Base-by-base conservation (phyloP, 2,113 vertebrate species). In the Orthonyx spaldingii region DNA sequence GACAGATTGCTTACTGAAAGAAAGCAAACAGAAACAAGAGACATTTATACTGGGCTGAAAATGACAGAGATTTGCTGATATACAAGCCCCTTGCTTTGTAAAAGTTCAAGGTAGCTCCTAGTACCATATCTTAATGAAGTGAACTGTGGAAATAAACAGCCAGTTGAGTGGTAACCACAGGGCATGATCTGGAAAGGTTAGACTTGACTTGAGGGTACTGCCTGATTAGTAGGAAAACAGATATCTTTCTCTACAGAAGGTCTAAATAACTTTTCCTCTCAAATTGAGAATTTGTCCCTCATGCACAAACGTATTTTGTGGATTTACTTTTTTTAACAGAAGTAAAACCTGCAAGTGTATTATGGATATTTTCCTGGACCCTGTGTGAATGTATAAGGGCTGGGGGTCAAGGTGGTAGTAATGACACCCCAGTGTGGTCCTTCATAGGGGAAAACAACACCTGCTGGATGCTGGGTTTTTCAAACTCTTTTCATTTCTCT, bases 181-280 rank as follows among this genome's bases (percentile, higher is more conserved):
- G 95, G 64, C 86, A 81, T 69, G 72, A 37, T 92, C 50, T 84
- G 72, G 44, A 94, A 90, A 96, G 88, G 94, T 93, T 84, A 93
- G 60, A 81, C 68, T 84, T 96, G 88, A 71, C 93, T 94, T 66
- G 65, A 94, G 93, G 93, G 75, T 96, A 87, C 28, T 78, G n/a
- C 9, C 28, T 93, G 83, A 86, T 94, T 84, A 95, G 78, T 46
- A 87, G 56, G n/a, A 76, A 95, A 81, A 64, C 13, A 63, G 37
- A 80, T 89, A 78, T n/a, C 16, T 74, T 77, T 80, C 30, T 76
- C 21, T 53, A 70, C 30, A 59, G 55, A 90, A 61, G 7, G 23
- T 81, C 63, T 80, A 74, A 88, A 84, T 80, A 83, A 70, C 15
- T 66, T 80, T 76, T 90, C 5, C 35, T 22, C 37, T 1, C 7